Evolutionary conservation across 2,888 invertebrate species (phyloP).

Genomic region (Cacoxenus indagator): DNA sequence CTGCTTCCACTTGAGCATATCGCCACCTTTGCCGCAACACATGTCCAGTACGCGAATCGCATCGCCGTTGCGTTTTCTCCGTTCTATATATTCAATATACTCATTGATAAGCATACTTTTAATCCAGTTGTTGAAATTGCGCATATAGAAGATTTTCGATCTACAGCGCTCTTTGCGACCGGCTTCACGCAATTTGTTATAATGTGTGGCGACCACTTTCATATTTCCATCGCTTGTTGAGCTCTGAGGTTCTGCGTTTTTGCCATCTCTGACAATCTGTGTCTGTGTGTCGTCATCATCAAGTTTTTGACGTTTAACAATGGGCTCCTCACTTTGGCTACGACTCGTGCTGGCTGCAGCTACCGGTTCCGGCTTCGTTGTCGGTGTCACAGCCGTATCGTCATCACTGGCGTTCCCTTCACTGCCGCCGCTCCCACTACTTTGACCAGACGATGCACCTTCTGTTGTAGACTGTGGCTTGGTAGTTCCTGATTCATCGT

Average conservation of each 20-base stretch:
- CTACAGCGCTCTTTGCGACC: conserved; percentile 85
- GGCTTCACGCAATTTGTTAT: conserved; percentile 89
- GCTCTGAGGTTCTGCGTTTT: neutral
- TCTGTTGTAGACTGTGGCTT: neutral
- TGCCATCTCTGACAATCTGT: no score
- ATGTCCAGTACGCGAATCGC: conserved; percentile 87
- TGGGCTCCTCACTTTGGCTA: neutral
- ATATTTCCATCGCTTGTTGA: conserved; percentile 51
- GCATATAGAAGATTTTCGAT: conserved; percentile 91
- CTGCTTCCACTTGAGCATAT: conserved; percentile 96
- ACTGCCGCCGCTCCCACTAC: neutral
- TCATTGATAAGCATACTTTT: conserved; percentile 95
- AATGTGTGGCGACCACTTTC: conserved; percentile 87
- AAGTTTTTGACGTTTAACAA: neutral
- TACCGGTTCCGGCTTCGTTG: neutral
- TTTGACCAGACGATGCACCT: neutral
- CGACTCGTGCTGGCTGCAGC: neutral
- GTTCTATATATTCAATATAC: conserved; percentile 78
- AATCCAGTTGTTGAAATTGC: conserved; percentile 99
- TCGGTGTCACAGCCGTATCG: no score
- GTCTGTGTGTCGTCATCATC: neutral
- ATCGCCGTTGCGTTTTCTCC: conserved; percentile 76
- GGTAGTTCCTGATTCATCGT: conserved; percentile 1
- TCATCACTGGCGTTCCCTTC: no score
- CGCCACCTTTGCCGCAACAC: conserved; percentile 99